phyloP scores from a whole-genome alignment of 1,140 invertebrate genomes.

The Neodiprion virginianus region DNA sequence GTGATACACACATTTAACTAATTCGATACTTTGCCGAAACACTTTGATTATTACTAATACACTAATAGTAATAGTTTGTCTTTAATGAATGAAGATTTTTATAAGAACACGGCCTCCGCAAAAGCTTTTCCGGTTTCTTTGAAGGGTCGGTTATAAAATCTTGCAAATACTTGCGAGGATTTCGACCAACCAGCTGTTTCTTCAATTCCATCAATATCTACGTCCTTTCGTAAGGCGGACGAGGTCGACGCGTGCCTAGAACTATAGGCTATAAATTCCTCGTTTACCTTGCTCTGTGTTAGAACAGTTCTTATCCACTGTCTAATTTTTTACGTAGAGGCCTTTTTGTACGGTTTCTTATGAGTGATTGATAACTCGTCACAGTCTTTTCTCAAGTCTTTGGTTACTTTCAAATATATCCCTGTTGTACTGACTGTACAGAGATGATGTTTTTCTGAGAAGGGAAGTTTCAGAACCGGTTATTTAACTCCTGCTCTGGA shows the following conservation, averaged over 20 bases:
- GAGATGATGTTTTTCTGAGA: constrained; percentile 9
- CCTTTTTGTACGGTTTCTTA: constrained; percentile 1
- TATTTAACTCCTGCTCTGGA: background rate
- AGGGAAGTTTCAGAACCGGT: constrained; percentile 16
- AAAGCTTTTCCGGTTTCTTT: constrained; percentile 6
- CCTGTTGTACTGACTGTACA: constrained; percentile 10
- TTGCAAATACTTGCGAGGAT: constrained; percentile 8
- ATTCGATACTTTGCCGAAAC: no score
- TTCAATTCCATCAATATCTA: constrained; percentile 23
- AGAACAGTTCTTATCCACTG: constrained; percentile 31
- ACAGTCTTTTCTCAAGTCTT: background rate
- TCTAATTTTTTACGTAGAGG: constrained; percentile 29
- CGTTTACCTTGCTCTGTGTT: constrained; percentile 25
- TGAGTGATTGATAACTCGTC: constrained; percentile 28
- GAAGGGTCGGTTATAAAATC: constrained; percentile 27
- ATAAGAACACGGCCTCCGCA: constrained; percentile 21
- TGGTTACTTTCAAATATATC: background rate
- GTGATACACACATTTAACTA: no score
- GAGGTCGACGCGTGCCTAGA: constrained; percentile 35
- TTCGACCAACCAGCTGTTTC: constrained; percentile 29
- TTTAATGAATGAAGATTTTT: background rate
- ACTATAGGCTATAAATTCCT: constrained; percentile 29
- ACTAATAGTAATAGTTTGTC: no score
- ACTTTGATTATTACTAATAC: no score
- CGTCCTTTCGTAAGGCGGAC: background rate